Base-by-base conservation (phyloP, 2,113 vertebrate species). In the Brienomyrus brachyistius region DNA sequence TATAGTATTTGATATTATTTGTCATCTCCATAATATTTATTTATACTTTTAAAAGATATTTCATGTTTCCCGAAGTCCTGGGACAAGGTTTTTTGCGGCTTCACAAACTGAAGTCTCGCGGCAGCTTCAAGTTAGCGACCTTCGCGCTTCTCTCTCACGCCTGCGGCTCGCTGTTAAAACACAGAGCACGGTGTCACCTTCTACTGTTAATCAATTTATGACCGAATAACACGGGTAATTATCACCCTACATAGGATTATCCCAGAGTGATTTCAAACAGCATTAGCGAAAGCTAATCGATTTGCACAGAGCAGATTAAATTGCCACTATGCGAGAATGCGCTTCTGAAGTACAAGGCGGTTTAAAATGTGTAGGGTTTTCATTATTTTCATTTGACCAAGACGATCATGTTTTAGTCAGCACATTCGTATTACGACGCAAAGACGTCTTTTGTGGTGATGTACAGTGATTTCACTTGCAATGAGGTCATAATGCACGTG, bases 201-300 rank as follows among this genome's bases (percentile, higher is more conserved):
- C 83, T 88, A 92, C 89, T 91, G 91, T 92, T 90, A 93, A 93
- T 91, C 91, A 91, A 91, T 91, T 94, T 93, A 93, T 92, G 92
- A 92, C 92, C 77, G 88, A 91, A 91, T 92, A 92, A 94, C 92
- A 93, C 45, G 90, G 87, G 90, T 92, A 90, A 94, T 93, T 91
- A 91, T 90, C 93, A 88, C 91, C 88, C 90, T 90, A 91, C 91
- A 93, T 45, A 47, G 92, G 92, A 92, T 93, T 93, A 93, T 92
- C 92, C 90, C 91, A 52, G 70, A 90, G 91, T 93, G 92, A 93
- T 92, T 90, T 91, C 86, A 90, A 86, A 91, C 90, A 87, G 56
- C 87, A 90, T 89, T 90, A 88, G 88, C 89, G 48, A 59, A 86
- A 83, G 89, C 88, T 88, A 90, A 93, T 94, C 92, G 91, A 93